phyloP scores from a whole-genome alignment of 1,140 invertebrate genomes.

The Aphaenogaster floridana region DNA sequence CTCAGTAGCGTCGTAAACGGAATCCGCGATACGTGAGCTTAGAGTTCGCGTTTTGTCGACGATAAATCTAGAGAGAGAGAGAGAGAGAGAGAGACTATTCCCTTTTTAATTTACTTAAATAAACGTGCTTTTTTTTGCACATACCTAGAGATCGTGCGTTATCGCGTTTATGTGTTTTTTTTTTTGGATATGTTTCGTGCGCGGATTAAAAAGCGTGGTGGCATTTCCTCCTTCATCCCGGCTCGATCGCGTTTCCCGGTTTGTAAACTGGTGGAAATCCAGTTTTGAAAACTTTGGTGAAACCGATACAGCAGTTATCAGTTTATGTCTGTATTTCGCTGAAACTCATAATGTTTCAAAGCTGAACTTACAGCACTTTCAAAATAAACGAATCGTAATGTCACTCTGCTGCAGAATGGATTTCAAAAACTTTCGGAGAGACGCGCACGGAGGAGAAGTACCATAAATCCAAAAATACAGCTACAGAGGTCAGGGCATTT shows the following conservation, averaged over 20 bases:
- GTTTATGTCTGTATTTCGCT: conserved; percentile 40
- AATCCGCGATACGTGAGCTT: not conserved
- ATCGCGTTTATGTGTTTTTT: not conserved
- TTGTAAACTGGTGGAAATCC: conserved; percentile 42
- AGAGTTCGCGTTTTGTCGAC: not conserved
- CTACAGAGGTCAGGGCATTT: not conserved
- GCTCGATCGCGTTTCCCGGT: conserved; percentile 26
- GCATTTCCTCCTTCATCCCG: not conserved
- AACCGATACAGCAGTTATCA: conserved; percentile 46
- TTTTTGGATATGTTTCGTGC: not conserved
- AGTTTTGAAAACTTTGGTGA: conserved; percentile 49
- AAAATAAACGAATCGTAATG: conserved; percentile 56
- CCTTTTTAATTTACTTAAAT: conserved; percentile 19
- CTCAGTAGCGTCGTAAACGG: not conserved
- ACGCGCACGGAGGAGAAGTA: not conserved
- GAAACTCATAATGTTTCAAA: conserved; percentile 57
- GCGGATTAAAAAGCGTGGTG: conserved; percentile 14
- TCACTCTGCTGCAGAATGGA: conserved; percentile 40
- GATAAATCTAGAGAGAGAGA: not conserved
- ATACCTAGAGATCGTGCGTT: not conserved
- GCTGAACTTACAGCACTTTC: conserved; percentile 41
- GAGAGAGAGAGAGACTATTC: too few species aligned
- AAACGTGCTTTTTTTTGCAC: not conserved
- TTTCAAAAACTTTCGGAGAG: conserved; percentile 38
- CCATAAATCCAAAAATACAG: conserved; percentile 31